Percentiles rank a stretch among this genome's conserved stretches.
These are phyloP conservation scores for Podarcis muralis DNA, from an alignment of 2,113 vertebrate genomes.

Conservation along the genomic window DNA sequence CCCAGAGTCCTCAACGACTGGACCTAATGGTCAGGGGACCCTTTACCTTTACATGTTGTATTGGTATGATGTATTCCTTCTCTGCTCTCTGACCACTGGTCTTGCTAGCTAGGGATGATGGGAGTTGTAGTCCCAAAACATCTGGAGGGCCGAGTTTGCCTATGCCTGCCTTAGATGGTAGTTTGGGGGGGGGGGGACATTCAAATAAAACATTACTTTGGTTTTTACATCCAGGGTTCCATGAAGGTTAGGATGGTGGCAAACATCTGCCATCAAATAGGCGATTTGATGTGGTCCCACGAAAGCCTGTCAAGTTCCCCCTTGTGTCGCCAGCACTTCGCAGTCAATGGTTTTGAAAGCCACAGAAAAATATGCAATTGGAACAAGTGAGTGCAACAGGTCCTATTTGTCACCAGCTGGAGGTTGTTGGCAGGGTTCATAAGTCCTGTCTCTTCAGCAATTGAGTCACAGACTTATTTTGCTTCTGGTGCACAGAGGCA, in stretches of 20 bases:
- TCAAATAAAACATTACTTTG: neutral
- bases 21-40: too few species aligned
- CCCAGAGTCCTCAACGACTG: too few species aligned
- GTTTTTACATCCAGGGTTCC: neutral
- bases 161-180: neutral
- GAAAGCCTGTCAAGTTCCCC: neutral
- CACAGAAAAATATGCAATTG: neutral
- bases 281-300: neutral
- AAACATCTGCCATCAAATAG: neutral
- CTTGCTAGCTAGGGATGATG: too few species aligned
- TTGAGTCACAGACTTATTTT: slow-evolving; percentile 20
- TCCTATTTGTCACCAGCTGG: neutral
- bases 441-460: neutral
- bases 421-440: neutral
- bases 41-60: neutral
- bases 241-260: neutral
- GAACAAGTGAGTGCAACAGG: neutral
- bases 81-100: neutral
- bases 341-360: neutral
- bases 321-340: neutral
- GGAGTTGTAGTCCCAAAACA: too few species aligned
- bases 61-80: neutral
- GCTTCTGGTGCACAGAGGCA: neutral
- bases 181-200: neutral
- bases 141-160: too few species aligned